Evolutionary conservation across 2,113 vertebrate genomes (phyloP).

Genomic region (Peromyscus leucopus): DNA sequence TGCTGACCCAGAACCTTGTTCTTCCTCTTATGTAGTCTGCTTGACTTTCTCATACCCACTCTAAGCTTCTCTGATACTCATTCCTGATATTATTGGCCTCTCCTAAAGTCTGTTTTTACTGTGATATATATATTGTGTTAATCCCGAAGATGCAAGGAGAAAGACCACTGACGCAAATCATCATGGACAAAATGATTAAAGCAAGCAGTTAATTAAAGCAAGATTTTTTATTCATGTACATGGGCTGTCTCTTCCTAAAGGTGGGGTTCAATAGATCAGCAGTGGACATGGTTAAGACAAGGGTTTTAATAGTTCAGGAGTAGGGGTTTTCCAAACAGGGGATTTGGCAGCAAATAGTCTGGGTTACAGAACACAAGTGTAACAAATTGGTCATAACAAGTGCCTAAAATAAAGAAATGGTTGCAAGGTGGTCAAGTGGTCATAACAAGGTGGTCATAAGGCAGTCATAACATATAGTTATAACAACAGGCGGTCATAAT

Average conservation of each 20-base stretch:
- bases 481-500: neutral
- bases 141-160: neutral
- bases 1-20: neutral
- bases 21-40: neutral
- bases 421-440: neutral
- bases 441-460: neutral
- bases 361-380: neutral
- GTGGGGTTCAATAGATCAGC: too few species aligned
- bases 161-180: neutral
- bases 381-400: neutral
- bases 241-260: too few species aligned
- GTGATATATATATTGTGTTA: neutral
- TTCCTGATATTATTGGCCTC: neutral
- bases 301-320: neutral
- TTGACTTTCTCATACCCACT: neutral
- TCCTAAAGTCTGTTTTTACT: neutral
- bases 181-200: neutral
- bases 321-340: neutral
- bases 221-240: too few species aligned
- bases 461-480: neutral
- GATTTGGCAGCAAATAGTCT: neutral
- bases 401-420: neutral
- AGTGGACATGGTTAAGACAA: neutral
- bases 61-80: neutral
- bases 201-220: neutral